Evolutionary conservation across 2,888 invertebrate species (phyloP), one percentile per base, ranked within the genome.

Genomic region (Linyphia triangularis): DNA sequence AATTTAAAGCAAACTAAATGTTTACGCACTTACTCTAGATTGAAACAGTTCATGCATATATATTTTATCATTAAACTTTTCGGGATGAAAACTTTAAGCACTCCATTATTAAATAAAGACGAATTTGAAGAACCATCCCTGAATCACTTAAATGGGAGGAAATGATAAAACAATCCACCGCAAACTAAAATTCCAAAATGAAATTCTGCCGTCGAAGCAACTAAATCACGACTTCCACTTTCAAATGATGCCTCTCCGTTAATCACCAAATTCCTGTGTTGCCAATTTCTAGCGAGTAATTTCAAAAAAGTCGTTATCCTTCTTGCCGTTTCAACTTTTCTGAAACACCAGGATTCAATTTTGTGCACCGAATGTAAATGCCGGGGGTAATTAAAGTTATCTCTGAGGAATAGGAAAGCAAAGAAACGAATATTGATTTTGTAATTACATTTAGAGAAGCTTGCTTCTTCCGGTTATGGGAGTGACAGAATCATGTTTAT

Each of bases 231-330:
- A 6, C 16, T 40, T 43, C 26, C 40, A 22, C 37, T 40, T 65
- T 10, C 63, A 13, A 10, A 19, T 22, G 67, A 9, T 43, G 3
- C 43, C 3, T 9, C 16, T 43, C 16, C 43, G 43, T 43, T 43
- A 43, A 63, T 26, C 63, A 63, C 63, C 63, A 26, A 26, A 72
- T 57, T 57, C 57, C 28, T 43, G 63, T n/a, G n/a, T 65, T 65
- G 63, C 65, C 78, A 63, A 40, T 65, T 63, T 59, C 43, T 65
- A 30, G 65, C 28, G 40, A 78, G 40, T 78, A 65, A 65, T 78
- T 78, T 78, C 43, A 78, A 78, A 78, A 78, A 65, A 26, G 43
- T 78, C 65, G 65, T 78, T 78, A 78, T 51, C 78, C 65, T 22
- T 4, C 40, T 37, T 61, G 61, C 75, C 75, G 61, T 65, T 78